Evolutionary conservation across 1,140 invertebrate species (phyloP).

Genomic region (Melanaphis sacchari): DNA sequence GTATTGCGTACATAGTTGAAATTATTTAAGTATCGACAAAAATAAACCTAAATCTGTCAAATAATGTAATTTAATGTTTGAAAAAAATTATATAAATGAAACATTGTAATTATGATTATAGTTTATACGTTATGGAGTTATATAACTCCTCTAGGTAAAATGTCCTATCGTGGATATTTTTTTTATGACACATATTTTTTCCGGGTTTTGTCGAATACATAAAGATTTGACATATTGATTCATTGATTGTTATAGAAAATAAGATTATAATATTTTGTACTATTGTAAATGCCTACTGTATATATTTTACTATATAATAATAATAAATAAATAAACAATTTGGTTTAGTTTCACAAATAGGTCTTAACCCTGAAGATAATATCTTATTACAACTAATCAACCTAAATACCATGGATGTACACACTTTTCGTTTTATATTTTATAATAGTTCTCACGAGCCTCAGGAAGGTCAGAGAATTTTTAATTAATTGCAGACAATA

Average conservation of each 20-base stretch:
- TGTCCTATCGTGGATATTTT: not conserved
- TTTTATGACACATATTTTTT: not conserved
- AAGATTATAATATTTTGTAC: not conserved
- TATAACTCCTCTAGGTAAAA: not conserved
- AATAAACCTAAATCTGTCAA: not conserved
- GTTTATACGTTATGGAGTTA: too few species aligned
- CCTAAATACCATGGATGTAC: not conserved
- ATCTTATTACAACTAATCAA: constrained; percentile 18
- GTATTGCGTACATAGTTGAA: not conserved
- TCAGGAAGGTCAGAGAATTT: not conserved
- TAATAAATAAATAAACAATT: not conserved
- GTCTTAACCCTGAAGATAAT: not conserved
- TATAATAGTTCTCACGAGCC: constrained; percentile 14
- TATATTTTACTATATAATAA: not conserved
- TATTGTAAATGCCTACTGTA: not conserved
- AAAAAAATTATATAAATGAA: not conserved
- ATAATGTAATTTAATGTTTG: not conserved
- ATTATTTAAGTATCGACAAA: not conserved
- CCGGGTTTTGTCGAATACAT: not conserved
- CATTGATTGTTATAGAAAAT: not conserved
- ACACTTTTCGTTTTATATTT: not conserved
- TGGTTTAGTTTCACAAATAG: not conserved
- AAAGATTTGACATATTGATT: not conserved
- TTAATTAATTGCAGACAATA: not conserved
- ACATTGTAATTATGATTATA: not conserved